A percentile compares a stretch with the other conserved stretches of the same genome.
These are phyloP conservation scores for Corythoichthys intestinalis DNA, from an alignment of 2,113 vertebrate species.

Conservation along the genomic window DNA sequence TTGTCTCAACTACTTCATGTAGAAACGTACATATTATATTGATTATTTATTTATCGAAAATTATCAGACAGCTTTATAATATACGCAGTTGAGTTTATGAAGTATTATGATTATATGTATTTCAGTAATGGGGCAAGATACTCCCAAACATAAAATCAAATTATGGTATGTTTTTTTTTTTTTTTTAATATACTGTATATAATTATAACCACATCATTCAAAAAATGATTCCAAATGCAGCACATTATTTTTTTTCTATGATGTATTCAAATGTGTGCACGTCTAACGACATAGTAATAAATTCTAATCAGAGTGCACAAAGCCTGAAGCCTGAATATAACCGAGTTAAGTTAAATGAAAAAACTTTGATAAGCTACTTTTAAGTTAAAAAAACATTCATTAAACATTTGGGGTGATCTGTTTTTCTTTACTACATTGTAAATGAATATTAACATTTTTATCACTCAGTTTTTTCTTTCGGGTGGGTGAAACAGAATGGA, in stretches of 20 bases:
- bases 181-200: too few species aligned
- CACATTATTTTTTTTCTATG: background rate
- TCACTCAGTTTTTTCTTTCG: too few species aligned
- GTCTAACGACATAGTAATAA: background rate
- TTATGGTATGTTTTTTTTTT: too few species aligned
- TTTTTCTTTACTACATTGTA: background rate
- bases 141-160: too few species aligned
- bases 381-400: background rate
- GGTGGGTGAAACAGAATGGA: too few species aligned
- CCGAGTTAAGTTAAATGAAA: background rate
- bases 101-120: too few species aligned
- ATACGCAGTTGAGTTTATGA: too few species aligned
- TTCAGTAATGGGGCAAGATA: too few species aligned
- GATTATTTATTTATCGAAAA: too few species aligned
- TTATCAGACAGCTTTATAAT: too few species aligned
- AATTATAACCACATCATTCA: background rate
- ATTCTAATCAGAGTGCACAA: background rate
- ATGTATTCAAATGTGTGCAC: slow-evolving; percentile 1
- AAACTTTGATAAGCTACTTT: background rate
- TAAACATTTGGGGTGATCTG: background rate
- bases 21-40: too few species aligned
- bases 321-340: background rate
- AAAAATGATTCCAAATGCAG: background rate
- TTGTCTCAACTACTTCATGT: too few species aligned
- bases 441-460: background rate